Conservation (phyloP, 2,797 vertebrate species). For the Tenualosa thibaudeaui region DNA sequence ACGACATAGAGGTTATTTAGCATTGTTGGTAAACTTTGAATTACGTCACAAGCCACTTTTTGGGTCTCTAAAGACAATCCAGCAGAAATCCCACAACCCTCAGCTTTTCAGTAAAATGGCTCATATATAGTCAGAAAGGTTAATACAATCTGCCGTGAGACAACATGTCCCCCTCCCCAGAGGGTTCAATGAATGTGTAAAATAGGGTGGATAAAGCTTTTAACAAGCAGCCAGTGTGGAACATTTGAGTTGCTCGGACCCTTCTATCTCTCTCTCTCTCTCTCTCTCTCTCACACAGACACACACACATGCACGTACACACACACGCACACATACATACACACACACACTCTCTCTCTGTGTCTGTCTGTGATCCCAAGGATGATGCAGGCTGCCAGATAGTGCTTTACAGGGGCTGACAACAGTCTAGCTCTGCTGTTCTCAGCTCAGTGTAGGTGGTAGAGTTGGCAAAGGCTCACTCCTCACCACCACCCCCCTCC, state of each 20-base stretch:
- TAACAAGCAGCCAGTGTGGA: not conserved
- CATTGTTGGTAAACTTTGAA: constrained; percentile 10
- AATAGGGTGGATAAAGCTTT: not conserved
- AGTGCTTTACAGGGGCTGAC: not conserved
- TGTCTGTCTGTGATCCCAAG: not conserved
- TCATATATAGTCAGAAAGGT: not conserved
- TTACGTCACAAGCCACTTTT: not conserved
- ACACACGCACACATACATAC: too few species aligned
- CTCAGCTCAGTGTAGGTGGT: constrained; percentile 2
- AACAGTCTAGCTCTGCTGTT: not conserved
- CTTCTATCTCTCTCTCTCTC: not conserved
- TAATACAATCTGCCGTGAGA: not conserved
- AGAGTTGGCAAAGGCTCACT: not conserved
- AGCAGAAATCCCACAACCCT: not conserved
- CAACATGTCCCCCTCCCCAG: not conserved
- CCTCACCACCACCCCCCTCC: not conserved
- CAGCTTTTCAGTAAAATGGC: not conserved
- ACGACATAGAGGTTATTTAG: not conserved
- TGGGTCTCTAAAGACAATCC: not conserved
- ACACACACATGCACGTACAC: too few species aligned
- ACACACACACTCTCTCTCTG: not conserved
- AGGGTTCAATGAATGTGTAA: not conserved
- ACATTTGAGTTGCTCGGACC: not conserved
- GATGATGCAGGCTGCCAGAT: not conserved
- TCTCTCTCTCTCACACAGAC: not conserved